A percentile compares a stretch with the other conserved stretches of the same genome.
Conservation (phyloP, 2,888 invertebrate species). For the Sylvicola cinctus region DNA sequence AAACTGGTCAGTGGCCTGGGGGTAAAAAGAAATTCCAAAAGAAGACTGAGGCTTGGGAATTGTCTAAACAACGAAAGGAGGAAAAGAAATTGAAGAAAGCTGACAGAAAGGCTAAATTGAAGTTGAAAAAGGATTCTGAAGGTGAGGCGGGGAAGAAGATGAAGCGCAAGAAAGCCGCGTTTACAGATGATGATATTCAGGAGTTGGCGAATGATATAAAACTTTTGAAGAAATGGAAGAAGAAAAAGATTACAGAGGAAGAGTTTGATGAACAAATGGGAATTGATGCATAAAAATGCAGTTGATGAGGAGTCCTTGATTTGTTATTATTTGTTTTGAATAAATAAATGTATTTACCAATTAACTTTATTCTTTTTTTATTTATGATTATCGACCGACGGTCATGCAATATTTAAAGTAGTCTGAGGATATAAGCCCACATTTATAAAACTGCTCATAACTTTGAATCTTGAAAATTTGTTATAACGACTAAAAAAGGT, state of each 20-base stretch:
- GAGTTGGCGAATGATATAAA: slow-evolving; percentile 64
- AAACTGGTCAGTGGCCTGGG: slow-evolving; percentile 57
- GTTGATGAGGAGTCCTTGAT: not conserved
- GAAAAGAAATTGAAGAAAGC: slow-evolving; percentile 38
- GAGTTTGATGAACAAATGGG: slow-evolving; percentile 45
- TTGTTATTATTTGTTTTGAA: not conserved
- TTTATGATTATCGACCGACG: not conserved
- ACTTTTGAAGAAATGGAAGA: slow-evolving; percentile 69
- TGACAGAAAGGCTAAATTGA: slow-evolving; percentile 34
- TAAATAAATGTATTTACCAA: too few species aligned
- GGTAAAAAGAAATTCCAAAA: slow-evolving; percentile 30
- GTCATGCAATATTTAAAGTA: too few species aligned
- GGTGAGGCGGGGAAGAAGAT: slow-evolving; percentile 25
- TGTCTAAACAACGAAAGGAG: slow-evolving; percentile 48
- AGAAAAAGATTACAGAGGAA: slow-evolving; percentile 50
- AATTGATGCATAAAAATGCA: slow-evolving; percentile 13
- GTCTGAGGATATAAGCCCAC: too few species aligned
- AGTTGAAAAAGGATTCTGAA: slow-evolving; percentile 15
- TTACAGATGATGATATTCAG: slow-evolving; percentile 50
- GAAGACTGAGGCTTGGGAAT: slow-evolving; percentile 52
- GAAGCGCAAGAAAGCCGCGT: slow-evolving; percentile 30
- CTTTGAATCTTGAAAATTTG: too few species aligned
- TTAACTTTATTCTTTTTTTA: not conserved
- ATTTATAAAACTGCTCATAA: too few species aligned
- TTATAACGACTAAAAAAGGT: too few species aligned